phyloP scores from a whole-genome alignment of 2,888 invertebrate species.

The Lysandra bellargus region DNA sequence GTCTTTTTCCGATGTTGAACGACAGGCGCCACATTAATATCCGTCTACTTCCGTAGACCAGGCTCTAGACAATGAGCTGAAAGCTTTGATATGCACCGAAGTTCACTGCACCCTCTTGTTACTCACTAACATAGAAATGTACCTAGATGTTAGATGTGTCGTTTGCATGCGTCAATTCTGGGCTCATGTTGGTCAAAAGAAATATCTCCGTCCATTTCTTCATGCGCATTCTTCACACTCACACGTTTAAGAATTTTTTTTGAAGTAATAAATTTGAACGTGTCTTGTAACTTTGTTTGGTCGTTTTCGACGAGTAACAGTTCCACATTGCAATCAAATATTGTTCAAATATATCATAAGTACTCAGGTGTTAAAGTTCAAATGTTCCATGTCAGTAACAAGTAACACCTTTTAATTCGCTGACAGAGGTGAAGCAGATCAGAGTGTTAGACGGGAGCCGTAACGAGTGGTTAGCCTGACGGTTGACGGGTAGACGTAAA shows the following conservation, averaged over 20 bases:
- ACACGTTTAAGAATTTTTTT: too few species aligned
- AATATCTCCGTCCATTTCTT: too few species aligned
- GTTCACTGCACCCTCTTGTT: conserved; percentile 22
- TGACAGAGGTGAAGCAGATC: conserved; percentile 17
- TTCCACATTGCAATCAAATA: too few species aligned
- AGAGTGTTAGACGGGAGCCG: neutral
- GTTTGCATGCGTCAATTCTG: neutral
- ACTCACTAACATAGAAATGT: neutral
- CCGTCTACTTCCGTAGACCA: conserved; percentile 41
- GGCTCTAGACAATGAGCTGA: conserved; percentile 43
- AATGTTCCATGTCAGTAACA: neutral
- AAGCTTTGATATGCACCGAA: conserved; percentile 41
- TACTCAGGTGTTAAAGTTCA: neutral
- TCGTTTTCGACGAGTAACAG: too few species aligned
- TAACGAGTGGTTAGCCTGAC: neutral
- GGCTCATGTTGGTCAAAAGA: neutral
- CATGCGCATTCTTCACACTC: too few species aligned
- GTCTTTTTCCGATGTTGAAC: conserved; percentile 23
- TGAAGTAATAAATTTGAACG: too few species aligned
- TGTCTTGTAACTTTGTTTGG: too few species aligned
- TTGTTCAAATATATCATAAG: neutral
- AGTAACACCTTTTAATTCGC: neutral
- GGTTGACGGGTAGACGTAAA: conserved; percentile 26
- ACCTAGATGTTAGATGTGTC: neutral
- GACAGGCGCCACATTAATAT: conserved; percentile 39